These are phyloP conservation scores for Eupithecia subfuscata DNA, from an alignment of 2,888 invertebrate species.

Conservation along the genomic window DNA sequence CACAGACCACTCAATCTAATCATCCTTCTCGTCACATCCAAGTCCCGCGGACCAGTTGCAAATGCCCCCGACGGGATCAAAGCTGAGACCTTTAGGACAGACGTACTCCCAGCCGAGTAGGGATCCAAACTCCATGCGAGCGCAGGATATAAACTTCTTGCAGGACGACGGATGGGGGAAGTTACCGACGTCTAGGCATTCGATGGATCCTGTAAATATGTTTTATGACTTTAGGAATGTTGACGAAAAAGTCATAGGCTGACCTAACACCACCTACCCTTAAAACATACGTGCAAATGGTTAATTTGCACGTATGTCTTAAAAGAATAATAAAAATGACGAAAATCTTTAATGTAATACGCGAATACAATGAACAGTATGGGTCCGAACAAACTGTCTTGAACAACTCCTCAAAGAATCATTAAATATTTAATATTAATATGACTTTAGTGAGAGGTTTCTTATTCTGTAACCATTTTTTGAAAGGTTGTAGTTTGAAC, in stretches of 20 bases:
- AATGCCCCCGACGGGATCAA: constrained; percentile 95
- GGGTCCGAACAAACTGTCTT: not conserved
- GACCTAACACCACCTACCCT: too few species aligned
- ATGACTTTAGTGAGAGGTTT: not conserved
- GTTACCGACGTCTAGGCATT: constrained; percentile 94
- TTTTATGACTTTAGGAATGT: not conserved
- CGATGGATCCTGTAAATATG: constrained; percentile 85
- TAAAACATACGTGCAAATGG: too few species aligned
- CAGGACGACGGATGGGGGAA: constrained; percentile 96
- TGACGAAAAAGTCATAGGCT: not conserved
- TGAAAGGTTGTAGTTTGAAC: not conserved
- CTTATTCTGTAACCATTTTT: not conserved
- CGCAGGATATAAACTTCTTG: constrained; percentile 96
- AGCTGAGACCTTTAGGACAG: constrained; percentile 93
- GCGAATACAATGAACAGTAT: not conserved
- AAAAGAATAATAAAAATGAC: not conserved
- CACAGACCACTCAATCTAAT: constrained; percentile 23
- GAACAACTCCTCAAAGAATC: not conserved
- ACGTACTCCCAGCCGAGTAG: constrained; percentile 94
- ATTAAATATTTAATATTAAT: not conserved
- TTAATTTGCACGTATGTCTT: too few species aligned
- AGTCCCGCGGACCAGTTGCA: constrained; percentile 95
- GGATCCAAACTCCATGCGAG: constrained; percentile 88
- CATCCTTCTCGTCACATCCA: constrained; percentile 87
- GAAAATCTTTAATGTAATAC: too few species aligned